Conservation (phyloP, 2,113 vertebrate genomes). For the rat (Rattus norvegicus) region DNA sequence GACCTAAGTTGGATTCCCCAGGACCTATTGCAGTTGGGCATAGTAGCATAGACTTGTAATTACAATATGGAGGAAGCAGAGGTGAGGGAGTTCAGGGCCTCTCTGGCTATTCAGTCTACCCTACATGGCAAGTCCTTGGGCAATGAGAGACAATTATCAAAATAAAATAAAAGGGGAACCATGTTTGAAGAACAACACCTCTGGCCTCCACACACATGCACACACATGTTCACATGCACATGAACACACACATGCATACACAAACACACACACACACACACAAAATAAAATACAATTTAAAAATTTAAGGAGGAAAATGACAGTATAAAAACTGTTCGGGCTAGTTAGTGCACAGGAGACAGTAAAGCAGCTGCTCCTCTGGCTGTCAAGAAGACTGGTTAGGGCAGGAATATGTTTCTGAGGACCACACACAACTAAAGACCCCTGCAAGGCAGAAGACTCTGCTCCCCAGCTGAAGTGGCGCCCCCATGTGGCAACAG, state of each 20-base stretch:
- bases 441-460: background rate
- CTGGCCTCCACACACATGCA: background rate
- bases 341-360: background rate
- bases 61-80: background rate
- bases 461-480: slow-evolving; percentile 3
- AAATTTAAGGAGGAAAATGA: slow-evolving; percentile 9
- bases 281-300: background rate
- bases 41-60: background rate
- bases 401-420: background rate
- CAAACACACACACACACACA: background rate
- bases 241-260: background rate
- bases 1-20: background rate
- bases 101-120: background rate
- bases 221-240: background rate
- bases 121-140: background rate
- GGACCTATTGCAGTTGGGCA: background rate
- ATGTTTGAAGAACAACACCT: background rate
- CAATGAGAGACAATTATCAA: background rate
- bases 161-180: background rate
- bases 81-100: background rate
- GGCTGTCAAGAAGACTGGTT: background rate
- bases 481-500: slow-evolving; percentile 20
- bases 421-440: background rate
- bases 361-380: background rate
- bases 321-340: background rate